Evolutionary conservation across 2,888 invertebrate species (phyloP), one percentile per base, ranked within the genome.

Genomic region (Diaperis boleti): DNA sequence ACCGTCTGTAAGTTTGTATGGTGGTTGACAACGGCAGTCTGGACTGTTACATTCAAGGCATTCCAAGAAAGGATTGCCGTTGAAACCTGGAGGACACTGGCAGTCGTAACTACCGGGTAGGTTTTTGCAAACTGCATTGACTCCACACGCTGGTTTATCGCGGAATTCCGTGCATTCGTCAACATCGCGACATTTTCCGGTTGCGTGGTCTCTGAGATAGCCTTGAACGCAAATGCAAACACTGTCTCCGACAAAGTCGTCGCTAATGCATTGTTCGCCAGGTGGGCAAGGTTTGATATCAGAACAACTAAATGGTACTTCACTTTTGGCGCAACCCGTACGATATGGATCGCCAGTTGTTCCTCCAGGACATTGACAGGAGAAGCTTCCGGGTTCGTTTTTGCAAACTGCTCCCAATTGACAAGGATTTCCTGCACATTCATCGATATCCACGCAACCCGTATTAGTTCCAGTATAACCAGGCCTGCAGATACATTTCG

Each of bases 91-190:
- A 0, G 95, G 92, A 75, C 96, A 96, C 74, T 92, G 92, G 73
- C 96, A 96, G 81, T 95, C 95, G 77, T 95, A 96, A 76, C 94
- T 94, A 42, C 96, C 96, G 0, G 95, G 95, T 49, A 95, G 83
- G 82, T 96, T 96, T 79, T 94, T 95, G 76, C 96, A 96, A 59
- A 95, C 87, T 0, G 95, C 94, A 80, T 95, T 94, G 15, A 92
- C 82, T 0, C 95, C 96, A 80, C 96, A 96, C 11, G 92, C 90
- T 1, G 91, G 88, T 70, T 91, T 92, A 57, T 89, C 90, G 55
- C 87, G 82, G 18, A 88, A 83, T 72, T 90, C 89, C 2, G 88
- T 86, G 76, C 95, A 96, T 81, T 96, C 95, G 76, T 96, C 91
- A 56, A 92, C 85, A 79, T 96, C 96, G 75, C 92, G 85, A 81